phyloP scores from a whole-genome alignment of 1,140 invertebrate genomes.

The Caenorhabditis brenneri region DNA sequence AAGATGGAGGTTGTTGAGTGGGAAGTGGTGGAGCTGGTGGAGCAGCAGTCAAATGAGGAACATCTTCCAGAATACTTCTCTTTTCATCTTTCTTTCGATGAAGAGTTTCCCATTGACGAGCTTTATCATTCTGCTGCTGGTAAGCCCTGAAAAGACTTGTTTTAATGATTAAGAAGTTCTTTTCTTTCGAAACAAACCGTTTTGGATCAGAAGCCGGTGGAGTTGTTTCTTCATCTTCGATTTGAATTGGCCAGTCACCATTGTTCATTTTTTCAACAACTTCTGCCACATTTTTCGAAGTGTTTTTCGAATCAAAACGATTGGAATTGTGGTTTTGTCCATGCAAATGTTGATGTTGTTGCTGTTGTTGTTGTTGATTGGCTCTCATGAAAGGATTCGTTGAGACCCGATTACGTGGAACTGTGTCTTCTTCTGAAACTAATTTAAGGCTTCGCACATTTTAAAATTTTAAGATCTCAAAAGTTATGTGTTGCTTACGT shows the following conservation, averaged over 20 bases:
- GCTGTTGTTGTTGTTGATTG: slow-evolving; percentile 16
- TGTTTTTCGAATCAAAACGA: background rate
- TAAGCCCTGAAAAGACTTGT: background rate
- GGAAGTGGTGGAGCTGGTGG: background rate
- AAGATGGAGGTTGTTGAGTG: background rate
- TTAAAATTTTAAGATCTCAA: background rate
- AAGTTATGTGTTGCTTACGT: too few species aligned
- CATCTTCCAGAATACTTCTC: slow-evolving; percentile 22
- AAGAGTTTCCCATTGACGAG: slow-evolving; percentile 24
- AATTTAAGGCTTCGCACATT: background rate
- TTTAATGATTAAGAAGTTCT: too few species aligned
- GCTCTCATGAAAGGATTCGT: slow-evolving; percentile 35
- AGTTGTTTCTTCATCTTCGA: background rate
- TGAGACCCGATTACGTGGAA: slow-evolving; percentile 6
- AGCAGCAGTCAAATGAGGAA: background rate
- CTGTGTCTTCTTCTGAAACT: slow-evolving; percentile 11
- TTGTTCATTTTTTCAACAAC: slow-evolving; percentile 35
- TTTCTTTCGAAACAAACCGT: background rate
- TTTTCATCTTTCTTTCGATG: slow-evolving; percentile 29
- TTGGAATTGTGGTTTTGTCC: background rate
- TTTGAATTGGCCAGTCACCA: slow-evolving; percentile 32
- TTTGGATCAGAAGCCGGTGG: background rate
- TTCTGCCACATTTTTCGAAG: slow-evolving; percentile 38
- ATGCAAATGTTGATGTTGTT: background rate
- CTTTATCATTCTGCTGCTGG: background rate